phyloP scores from a whole-genome alignment of 2,113 vertebrate species.

The Thunnus maccoyii region DNA sequence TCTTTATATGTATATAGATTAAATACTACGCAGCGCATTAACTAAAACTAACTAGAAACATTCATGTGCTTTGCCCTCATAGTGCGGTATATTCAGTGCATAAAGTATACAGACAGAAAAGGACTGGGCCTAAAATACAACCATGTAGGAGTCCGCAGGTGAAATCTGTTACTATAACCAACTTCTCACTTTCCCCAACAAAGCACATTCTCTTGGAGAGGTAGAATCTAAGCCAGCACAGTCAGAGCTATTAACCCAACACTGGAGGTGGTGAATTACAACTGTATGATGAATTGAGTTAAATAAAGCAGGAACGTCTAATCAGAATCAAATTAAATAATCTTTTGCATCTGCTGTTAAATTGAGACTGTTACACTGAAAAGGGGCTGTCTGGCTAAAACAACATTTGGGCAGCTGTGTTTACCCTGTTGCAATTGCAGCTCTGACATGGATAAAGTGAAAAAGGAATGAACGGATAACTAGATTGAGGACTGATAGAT shows the following conservation, averaged over 20 bases:
- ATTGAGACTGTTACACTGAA: conserved; percentile 68
- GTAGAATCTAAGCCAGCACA: not conserved
- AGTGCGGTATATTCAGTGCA: not conserved
- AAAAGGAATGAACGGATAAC: not conserved
- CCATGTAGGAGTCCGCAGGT: not conserved
- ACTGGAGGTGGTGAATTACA: conserved; percentile 44
- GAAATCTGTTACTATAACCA: not conserved
- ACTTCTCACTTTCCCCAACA: not conserved
- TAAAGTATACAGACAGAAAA: not conserved
- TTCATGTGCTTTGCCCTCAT: not conserved
- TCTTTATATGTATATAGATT: not conserved
- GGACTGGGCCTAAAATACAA: not conserved
- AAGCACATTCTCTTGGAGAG: not conserved
- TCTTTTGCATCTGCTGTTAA: conserved; percentile 51
- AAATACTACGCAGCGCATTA: not conserved
- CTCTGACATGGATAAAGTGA: conserved; percentile 39
- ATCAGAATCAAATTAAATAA: conserved; percentile 59
- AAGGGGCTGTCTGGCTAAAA: conserved; percentile 54
- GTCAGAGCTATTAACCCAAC: conserved; percentile 27
- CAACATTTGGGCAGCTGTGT: conserved; percentile 57
- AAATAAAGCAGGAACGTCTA: conserved; percentile 51
- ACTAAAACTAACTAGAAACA: not conserved
- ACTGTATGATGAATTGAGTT: conserved; percentile 24
- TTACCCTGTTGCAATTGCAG: conserved; percentile 33
- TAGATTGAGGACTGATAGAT: not conserved